A percentile compares a stretch with the other conserved stretches of the same genome.
Conservation (phyloP, 2,888 invertebrate species). For the Acanthosepion pharaonis region DNA sequence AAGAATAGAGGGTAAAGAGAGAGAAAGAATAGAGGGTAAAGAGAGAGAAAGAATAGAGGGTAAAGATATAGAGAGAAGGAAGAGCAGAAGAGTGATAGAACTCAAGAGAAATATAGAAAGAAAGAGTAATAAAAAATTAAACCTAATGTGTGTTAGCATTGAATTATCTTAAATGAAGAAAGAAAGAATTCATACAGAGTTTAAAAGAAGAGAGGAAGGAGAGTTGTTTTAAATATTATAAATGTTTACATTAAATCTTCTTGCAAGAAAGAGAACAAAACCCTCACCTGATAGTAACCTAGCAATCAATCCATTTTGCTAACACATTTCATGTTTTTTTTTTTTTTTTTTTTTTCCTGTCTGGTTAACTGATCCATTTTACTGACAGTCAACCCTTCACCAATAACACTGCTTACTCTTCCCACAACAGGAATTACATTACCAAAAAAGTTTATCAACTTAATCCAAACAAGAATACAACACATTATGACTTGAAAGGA, state of each 20-base stretch:
- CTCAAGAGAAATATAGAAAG: background rate
- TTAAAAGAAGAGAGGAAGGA: background rate
- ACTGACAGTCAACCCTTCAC: background rate
- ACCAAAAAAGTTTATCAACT: background rate
- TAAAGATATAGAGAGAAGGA: background rate
- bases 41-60: background rate
- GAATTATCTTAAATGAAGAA: too few relatives aligned
- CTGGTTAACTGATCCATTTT: background rate
- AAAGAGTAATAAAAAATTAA: background rate
- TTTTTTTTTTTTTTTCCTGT: too few relatives aligned
- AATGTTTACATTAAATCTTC: background rate
- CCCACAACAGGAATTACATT: background rate
- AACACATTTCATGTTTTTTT: background rate
- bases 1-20: background rate
- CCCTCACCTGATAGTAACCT: background rate
- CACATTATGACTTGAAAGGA: background rate
- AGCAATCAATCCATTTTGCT: background rate
- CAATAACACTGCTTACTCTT: background rate
- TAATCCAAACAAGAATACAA: background rate
- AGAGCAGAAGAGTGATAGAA: background rate
- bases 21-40: background rate
- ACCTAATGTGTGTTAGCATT: background rate
- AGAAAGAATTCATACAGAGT: too few relatives aligned
- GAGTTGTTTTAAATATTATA: background rate
- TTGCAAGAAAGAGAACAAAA: background rate